Evolutionary conservation across 2,797 vertebrate genomes (phyloP), one percentile per base, ranked within the genome.

Genomic region (Miichthys miiuy): DNA sequence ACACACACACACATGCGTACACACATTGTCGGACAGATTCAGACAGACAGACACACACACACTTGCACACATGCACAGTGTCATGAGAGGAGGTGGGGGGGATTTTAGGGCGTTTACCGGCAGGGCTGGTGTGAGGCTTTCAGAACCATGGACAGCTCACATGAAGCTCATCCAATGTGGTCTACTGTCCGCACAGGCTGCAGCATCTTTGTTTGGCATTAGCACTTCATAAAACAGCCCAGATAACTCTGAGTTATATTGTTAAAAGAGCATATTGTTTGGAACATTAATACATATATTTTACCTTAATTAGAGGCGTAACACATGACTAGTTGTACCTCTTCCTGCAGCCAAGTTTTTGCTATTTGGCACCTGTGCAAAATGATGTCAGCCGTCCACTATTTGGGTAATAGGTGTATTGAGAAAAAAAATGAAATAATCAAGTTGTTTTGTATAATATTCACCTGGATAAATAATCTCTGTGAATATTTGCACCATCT

Each of bases 131-230:
- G 81, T 79, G 82, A 89, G 80, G 85, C 73, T 85, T 91, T 93
- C 91, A 94, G 91, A 23, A 93, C 93, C 92, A 91, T 76, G 92
- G 93, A 93, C 92, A 94, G 92, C 89, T 93, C 91, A 79, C 75
- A 75, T 83, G 80, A 85, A 81, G 81, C 68, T 78, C 73, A 21
- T 77, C 80, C 55, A 44, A 27, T 68, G 77, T 67, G 71, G 55
- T 88, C 64, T 44, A 3, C 51, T 72, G 77, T 81, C 80, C 63
- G 61, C 69, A 76, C 77, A 8, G 63, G 68, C 79, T 80, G 86
- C 58, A 66, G 57, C 77, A 65, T 75, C 82, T 67, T 54, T 67
- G 60, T 77, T 54, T 71, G 63, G 25, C 46, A 30, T 5, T 12
- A 62, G 41, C n/a, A 50, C 68, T 61, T 76, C 47, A 64, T 20